Evolutionary conservation across 2,797 vertebrate genomes (phyloP), one percentile per base, ranked within the genome.

Genomic region (Cuculus canorus): DNA sequence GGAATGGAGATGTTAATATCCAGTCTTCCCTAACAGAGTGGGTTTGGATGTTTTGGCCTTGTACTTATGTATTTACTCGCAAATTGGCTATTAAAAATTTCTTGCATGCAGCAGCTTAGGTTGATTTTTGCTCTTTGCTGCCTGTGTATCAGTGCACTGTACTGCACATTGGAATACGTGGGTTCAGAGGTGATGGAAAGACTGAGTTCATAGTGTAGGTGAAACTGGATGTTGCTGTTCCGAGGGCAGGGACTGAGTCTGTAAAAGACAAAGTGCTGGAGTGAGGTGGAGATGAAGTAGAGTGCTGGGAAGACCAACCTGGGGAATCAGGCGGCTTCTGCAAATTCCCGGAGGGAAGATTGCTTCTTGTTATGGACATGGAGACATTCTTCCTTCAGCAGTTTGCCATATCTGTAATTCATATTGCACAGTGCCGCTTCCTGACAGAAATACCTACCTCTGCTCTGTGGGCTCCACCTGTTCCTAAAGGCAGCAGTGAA

Each of bases 141-240:
- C n/a, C 28, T 22, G 7, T 18, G 30, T 57, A 2, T 69, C 33
- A 25, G 13, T 6, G n/a, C 8, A 2, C 16, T 32, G 23, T 6
- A 5, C 11, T 23, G 33, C 60, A 43, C 24, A 0, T 27, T 13
- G 27, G 33, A 56, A 11, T 19, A 2, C 1, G 7, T 52, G 48
- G 17, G 27, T 71, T 66, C 1, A 7, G 30, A 56, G 32, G 32
- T 10, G 7, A 22, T 3, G n/a, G 5, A 27, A 71, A 65, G 50
- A 30, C 11, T 16, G 22, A 21, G 23, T 64, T 64, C 24, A 6
- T 12, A 28, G 33, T 6, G 24, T 11, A 11, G 22, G 32, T 50
- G 39, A 69, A 89, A 78, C 15, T 43, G 28, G 27, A 21, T 43
- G 17, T 30, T 43, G 19, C 12, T 63, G 45, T 43, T 69, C 33